phyloP scores from a whole-genome alignment of 2,113 vertebrate species.

The Syrmaticus mikado region DNA sequence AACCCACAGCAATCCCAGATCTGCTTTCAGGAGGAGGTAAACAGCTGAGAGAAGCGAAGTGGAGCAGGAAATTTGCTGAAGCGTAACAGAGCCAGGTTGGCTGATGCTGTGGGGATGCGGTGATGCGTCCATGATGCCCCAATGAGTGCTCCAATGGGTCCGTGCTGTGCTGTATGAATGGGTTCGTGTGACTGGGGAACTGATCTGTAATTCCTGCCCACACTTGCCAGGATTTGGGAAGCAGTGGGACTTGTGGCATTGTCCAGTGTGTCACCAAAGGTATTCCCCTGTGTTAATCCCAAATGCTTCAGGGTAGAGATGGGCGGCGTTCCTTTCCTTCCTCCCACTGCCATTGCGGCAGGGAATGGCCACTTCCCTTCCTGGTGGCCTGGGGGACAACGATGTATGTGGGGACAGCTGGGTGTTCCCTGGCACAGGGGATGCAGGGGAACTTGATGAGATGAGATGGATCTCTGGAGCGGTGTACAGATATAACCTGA shows the following conservation, averaged over 20 bases:
- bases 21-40: not conserved
- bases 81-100: not conserved
- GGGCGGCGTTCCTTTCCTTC: too few relatives aligned
- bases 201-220: not conserved
- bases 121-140: too few relatives aligned
- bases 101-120: not conserved
- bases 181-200: too few relatives aligned
- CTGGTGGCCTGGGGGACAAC: rapidly evolving
- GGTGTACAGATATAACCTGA: not conserved
- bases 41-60: not conserved
- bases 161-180: not conserved
- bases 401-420: not conserved
- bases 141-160: not conserved
- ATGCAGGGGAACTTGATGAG: not conserved
- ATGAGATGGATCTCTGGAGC: rapidly evolving
- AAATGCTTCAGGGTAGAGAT: too few relatives aligned
- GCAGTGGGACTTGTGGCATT: not conserved
- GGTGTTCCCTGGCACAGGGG: not conserved
- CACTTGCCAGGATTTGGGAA: not conserved
- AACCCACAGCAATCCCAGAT: not conserved
- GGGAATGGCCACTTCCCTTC: not conserved
- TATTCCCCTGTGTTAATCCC: too few relatives aligned
- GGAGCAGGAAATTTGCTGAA: conserved; percentile 22
- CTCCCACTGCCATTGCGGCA: too few relatives aligned
- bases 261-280: not conserved